phyloP scores from a whole-genome alignment of 2,888 invertebrate genomes.

The Salpingus planirostris region DNA sequence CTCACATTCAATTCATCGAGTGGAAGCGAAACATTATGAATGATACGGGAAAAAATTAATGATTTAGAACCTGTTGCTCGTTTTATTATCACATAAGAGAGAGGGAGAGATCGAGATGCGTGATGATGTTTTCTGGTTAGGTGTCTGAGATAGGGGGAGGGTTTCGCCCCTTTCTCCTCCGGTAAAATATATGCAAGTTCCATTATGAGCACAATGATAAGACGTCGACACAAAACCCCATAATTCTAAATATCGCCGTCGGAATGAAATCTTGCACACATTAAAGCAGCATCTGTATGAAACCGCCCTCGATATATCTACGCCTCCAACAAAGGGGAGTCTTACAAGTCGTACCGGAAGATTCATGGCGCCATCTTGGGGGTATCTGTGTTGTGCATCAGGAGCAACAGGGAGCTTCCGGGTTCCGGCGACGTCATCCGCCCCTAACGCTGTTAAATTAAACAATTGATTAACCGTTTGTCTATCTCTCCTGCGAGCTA shows the following conservation, averaged over 20 bases:
- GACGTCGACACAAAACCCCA: constrained; percentile 6
- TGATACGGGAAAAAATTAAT: no score
- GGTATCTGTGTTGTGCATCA: constrained; percentile 10
- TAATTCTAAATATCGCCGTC: constrained; percentile 11
- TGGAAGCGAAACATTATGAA: no score
- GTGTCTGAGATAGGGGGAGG: no score
- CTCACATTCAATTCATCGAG: no score
- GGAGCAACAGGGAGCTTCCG: constrained; percentile 16
- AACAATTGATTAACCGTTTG: constrained; percentile 13
- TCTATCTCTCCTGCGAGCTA: constrained; percentile 6
- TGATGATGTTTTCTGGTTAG: no score
- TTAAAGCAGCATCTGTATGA: constrained; percentile 7
- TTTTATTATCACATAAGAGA: no score
- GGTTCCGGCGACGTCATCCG: constrained; percentile 9
- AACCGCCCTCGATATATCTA: constrained; percentile 9
- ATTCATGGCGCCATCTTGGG: constrained; percentile 12
- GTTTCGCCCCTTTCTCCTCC: no score
- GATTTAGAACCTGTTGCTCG: no score
- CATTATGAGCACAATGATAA: constrained; percentile 7
- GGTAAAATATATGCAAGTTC: constrained; percentile 4
- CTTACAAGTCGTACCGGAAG: constrained; percentile 11
- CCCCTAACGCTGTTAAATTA: constrained; percentile 8
- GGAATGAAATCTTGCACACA: constrained; percentile 12
- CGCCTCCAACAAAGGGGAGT: constrained; percentile 8
- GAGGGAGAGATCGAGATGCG: no score